A percentile compares a stretch with the other conserved stretches of the same genome.
Conservation (phyloP, 2,113 vertebrate genomes). For the Cyprinodon brontotheroides region DNA sequence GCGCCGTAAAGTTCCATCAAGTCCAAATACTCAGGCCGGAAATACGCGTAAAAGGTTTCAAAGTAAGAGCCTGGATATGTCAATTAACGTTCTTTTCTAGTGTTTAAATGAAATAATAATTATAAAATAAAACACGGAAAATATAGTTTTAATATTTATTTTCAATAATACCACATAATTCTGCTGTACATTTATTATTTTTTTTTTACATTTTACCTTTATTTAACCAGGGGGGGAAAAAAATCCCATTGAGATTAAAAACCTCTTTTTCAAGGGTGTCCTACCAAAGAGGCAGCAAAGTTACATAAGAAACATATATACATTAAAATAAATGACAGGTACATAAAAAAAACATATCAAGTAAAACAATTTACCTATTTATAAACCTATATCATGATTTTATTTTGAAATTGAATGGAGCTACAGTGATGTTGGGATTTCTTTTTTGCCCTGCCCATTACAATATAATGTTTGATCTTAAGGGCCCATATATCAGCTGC, state of each 20-base stretch:
- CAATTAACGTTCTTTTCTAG: neutral
- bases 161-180: neutral
- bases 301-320: too few relatives aligned
- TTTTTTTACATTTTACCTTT: too few relatives aligned
- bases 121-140: neutral
- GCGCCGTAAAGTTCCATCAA: slow-evolving; percentile 1
- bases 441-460: neutral
- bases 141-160: neutral
- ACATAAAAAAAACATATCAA: too few relatives aligned
- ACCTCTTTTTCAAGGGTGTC: too few relatives aligned
- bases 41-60: neutral
- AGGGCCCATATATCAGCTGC: slow-evolving; percentile 31
- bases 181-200: too few relatives aligned
- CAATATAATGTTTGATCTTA: slow-evolving; percentile 38
- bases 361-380: too few relatives aligned
- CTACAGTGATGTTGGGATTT: neutral
- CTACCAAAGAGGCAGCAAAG: too few relatives aligned
- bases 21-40: rapidly evolving
- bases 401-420: slow-evolving; percentile 41
- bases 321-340: too few relatives aligned
- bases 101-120: neutral
- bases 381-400: neutral
- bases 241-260: too few relatives aligned
- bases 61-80: slow-evolving; percentile 24
- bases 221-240: too few relatives aligned